Evolutionary conservation across 1,140 invertebrate genomes (phyloP).

Genomic region (Trigoniulus corallinus): DNA sequence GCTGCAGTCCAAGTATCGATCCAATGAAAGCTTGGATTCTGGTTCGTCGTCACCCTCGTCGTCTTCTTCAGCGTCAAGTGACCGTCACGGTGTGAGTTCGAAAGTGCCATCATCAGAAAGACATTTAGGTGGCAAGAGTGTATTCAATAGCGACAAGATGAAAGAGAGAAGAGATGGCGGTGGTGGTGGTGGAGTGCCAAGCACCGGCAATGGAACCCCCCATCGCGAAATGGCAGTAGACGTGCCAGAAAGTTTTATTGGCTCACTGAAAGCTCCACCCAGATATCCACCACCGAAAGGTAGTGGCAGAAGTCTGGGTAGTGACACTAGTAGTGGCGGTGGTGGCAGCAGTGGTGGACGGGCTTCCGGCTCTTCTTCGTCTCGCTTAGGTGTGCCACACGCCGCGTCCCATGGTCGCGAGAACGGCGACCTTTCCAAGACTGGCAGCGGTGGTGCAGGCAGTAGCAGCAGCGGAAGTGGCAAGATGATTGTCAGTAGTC

Average conservation of each 20-base stretch:
- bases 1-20: too few relatives aligned
- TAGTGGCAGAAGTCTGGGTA: neutral
- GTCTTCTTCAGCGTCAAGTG: conserved; percentile 11
- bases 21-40: neutral
- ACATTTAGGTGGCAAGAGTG: conserved; percentile 2
- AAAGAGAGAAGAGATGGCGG: conserved; percentile 24
- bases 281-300: conserved; percentile 62
- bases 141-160: conserved; percentile 2
- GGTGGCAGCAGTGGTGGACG: neutral
- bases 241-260: conserved; percentile 88
- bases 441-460: too few relatives aligned
- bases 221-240: conserved; percentile 89
- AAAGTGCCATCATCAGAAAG: neutral
- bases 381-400: too few relatives aligned
- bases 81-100: conserved; percentile 18
- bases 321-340: neutral
- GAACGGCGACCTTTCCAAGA: too few relatives aligned
- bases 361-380: too few relatives aligned
- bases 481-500: too few relatives aligned
- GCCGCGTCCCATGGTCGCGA: too few relatives aligned
- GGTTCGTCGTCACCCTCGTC: neutral
- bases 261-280: conserved; percentile 73
- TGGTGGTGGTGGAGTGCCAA: too few relatives aligned
- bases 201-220: conserved; percentile 42
- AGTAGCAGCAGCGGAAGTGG: too few relatives aligned